phyloP scores from a whole-genome alignment of 2,797 vertebrate species.

The Pempheris klunzingeri region DNA sequence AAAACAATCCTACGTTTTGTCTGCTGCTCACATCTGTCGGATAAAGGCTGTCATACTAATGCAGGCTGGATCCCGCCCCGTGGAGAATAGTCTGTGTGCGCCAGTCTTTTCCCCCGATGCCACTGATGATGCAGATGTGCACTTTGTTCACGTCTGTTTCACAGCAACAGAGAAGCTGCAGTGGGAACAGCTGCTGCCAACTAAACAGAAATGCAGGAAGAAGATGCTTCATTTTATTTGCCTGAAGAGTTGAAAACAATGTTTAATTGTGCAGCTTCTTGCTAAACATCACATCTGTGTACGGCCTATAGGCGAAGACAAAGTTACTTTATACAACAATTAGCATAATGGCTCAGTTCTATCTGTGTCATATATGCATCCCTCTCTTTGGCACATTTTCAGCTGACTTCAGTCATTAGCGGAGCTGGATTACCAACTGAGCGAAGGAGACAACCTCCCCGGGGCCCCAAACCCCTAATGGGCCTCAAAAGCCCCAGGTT shows the following conservation, averaged over 20 bases:
- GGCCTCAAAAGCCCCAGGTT: neutral
- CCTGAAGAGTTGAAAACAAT: neutral
- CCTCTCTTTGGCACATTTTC: neutral
- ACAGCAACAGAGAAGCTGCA: conserved; percentile 22
- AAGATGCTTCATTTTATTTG: neutral
- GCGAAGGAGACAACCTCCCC: neutral
- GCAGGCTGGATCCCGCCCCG: neutral
- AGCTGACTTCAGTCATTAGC: neutral
- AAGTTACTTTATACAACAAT: neutral
- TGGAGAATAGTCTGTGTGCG: neutral
- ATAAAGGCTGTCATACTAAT: neutral
- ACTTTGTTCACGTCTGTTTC: conserved; percentile 7
- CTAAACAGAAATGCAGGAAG: neutral
- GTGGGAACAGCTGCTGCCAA: conserved; percentile 33
- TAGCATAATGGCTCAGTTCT: neutral
- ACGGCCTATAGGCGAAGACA: neutral
- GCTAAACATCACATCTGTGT: no score
- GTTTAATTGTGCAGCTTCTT: neutral
- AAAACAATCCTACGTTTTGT: neutral
- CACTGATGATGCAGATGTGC: conserved; percentile 43
- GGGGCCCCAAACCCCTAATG: no score
- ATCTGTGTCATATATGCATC: neutral
- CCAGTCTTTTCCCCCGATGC: neutral
- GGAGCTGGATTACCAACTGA: neutral
- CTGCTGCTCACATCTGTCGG: conserved; percentile 25